Base-by-base conservation (phyloP, 2,888 invertebrate genomes). In the Hipparchia sbordonii region DNA sequence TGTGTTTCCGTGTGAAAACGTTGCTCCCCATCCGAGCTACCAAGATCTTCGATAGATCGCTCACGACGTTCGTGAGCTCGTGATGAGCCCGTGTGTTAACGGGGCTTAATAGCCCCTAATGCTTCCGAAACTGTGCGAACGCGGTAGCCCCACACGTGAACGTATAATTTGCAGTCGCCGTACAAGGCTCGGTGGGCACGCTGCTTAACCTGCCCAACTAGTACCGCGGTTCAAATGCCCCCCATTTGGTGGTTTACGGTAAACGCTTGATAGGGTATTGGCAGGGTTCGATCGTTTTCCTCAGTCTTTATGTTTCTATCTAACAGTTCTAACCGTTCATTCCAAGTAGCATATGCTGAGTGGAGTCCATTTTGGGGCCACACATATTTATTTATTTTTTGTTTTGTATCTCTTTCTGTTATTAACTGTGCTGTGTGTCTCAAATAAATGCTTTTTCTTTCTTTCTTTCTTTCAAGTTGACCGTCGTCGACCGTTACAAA, bases 111-210 rank as follows among this genome's bases (percentile, higher is more conserved):
- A 89, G 92, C 86, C 88, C 89, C 92, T 93, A 93, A 93, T 93
- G 92, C 92, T 92, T 91, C 93, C 92, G 92, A 93, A 93, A 93
- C 92, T 93, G 93, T 93, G 93, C 93, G 93, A 93, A 92, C 92
- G 89, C 92, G 90, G 93, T 92, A 93, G 93, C 92, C 84, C 86
- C 89, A 90, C 92, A 93, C 92, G 91, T 91, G 90, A 91, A 89
- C 81, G 82, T 85, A 87, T 89, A 90, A 91, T 90, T 91, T 89
- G 89, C 88, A 87, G 87, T 86, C 87, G 76, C 77, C 76, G 72
- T 76, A 76, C 68, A 72, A 71, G 73, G 74, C 67, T 63, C 86
- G 74, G 74, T 74, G 74, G 74, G 72, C 76, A 74, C 67, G 71
- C 76, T 72, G 76, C 74, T 76, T 76, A 74, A 76, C 76, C 76